Conservation (phyloP, 2,888 invertebrate genomes). For the Seira ritae region DNA sequence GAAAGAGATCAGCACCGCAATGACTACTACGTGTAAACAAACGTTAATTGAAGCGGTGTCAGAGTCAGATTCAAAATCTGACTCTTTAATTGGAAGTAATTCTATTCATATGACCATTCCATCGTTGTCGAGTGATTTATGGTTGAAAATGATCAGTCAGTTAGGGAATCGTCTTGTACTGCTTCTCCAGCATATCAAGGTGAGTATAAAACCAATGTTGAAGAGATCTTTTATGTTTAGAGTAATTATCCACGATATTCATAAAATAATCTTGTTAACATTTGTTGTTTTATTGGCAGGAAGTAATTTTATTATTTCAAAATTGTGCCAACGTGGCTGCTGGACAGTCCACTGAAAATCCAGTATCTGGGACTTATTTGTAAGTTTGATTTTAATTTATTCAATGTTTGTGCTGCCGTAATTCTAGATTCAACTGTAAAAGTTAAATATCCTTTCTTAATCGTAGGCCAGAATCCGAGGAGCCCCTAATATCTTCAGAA, state of each 20-base stretch:
- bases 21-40: constrained; percentile 72
- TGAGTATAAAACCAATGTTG: not conserved
- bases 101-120: constrained; percentile 71
- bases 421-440: not conserved
- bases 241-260: not conserved
- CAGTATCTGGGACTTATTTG: constrained; percentile 58
- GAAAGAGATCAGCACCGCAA: constrained; percentile 72
- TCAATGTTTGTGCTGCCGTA: not conserved
- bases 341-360: constrained; percentile 51
- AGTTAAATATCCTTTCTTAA: not conserved
- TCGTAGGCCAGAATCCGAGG: constrained; percentile 69
- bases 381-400: constrained; percentile 39
- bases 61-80: constrained; percentile 71
- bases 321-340: constrained; percentile 72
- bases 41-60: constrained; percentile 72
- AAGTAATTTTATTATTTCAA: constrained; percentile 71
- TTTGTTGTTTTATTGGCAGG: constrained; percentile 38
- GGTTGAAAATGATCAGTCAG: constrained; percentile 72
- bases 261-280: not conserved
- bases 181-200: constrained; percentile 70
- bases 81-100: constrained; percentile 70
- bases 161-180: constrained; percentile 70
- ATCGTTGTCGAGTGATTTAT: constrained; percentile 68
- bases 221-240: not conserved
- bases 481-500: constrained; percentile 69